Evolutionary conservation across 64 coral and sea anemone genomes (phyloP).

Genomic region (Hydrozoanthus tunicans): DNA sequence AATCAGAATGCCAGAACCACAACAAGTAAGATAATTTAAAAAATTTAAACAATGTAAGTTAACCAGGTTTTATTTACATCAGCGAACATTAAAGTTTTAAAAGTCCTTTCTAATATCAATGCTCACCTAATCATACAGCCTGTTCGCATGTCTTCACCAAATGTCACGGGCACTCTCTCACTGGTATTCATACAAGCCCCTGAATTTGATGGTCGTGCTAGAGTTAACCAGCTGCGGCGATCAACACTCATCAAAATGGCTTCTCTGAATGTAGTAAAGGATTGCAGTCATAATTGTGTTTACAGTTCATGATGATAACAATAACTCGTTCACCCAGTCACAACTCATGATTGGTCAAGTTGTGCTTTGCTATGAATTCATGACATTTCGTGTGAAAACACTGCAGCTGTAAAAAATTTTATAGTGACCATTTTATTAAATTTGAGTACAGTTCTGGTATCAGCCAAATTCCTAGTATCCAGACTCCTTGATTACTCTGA

Average conservation of each 20-base stretch:
- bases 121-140: conserved; percentile 93
- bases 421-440: too few relatives aligned
- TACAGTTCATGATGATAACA: background rate
- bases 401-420: too few relatives aligned
- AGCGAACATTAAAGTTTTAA: too few relatives aligned
- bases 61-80: too few relatives aligned
- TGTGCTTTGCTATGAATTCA: too few relatives aligned
- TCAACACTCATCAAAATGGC: conserved; percentile 79
- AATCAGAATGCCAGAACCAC: too few relatives aligned
- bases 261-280: conserved; percentile 69
- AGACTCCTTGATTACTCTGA: too few relatives aligned
- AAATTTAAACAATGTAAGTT: too few relatives aligned
- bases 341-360: background rate
- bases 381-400: too few relatives aligned
- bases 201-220: conserved; percentile 63
- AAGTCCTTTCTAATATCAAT: background rate
- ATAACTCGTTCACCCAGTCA: background rate
- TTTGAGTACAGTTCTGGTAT: too few relatives aligned
- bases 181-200: conserved; percentile 69
- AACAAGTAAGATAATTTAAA: too few relatives aligned
- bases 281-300: background rate
- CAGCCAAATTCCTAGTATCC: too few relatives aligned
- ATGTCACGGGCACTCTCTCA: conserved; percentile 73
- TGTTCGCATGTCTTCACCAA: conserved; percentile 86
- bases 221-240: conserved; percentile 78